These are phyloP conservation scores for Apus apus DNA, from an alignment of 2,113 vertebrate genomes.

Conservation along the genomic window DNA sequence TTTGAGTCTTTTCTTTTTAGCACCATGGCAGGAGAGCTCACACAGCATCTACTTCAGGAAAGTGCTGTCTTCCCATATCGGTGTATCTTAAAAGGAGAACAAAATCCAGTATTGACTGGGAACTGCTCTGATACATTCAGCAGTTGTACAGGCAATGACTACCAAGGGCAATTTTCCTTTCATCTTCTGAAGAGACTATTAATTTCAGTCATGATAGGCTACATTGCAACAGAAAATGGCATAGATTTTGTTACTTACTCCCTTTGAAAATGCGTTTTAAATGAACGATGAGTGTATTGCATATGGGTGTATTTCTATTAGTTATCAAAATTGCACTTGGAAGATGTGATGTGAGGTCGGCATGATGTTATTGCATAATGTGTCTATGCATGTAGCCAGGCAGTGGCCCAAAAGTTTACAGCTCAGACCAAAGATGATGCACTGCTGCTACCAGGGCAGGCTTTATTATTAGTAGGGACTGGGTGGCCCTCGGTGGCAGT, in stretches of 20 bases:
- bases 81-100: background rate
- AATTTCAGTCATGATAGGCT: background rate
- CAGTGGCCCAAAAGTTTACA: background rate
- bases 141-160: background rate
- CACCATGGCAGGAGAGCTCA: background rate
- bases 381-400: background rate
- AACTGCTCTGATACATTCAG: background rate
- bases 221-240: background rate
- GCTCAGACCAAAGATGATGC: background rate
- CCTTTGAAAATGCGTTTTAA: background rate
- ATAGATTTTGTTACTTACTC: background rate
- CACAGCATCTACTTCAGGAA: accelerated
- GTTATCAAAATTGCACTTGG: background rate
- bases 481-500: background rate
- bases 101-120: background rate
- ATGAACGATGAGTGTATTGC: background rate
- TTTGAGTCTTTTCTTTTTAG: background rate
- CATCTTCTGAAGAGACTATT: background rate
- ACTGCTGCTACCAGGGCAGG: background rate
- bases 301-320: background rate
- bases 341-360: background rate
- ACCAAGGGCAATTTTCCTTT: background rate
- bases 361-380: accelerated
- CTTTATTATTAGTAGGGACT: background rate
- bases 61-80: background rate